Evolutionary conservation across 2,797 vertebrate genomes (phyloP).

Genomic region (Eidolon dupreanum): DNA sequence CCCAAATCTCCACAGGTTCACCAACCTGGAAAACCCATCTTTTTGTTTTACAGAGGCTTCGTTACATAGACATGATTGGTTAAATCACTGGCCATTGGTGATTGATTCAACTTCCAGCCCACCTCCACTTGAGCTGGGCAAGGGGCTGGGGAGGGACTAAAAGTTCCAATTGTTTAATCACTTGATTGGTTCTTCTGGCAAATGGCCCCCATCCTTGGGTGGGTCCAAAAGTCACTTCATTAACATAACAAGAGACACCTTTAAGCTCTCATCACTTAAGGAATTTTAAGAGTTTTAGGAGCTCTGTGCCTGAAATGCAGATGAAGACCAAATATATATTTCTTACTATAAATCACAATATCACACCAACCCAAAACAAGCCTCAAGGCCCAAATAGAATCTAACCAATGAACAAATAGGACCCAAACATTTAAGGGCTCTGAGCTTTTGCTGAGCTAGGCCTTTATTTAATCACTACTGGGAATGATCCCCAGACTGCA

Average conservation of each 20-base stretch:
- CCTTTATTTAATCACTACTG: not conserved
- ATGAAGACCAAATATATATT: not conserved
- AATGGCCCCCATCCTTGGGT: not conserved
- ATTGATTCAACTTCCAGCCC: not conserved
- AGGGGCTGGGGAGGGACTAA: too few relatives aligned
- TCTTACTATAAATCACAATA: not conserved
- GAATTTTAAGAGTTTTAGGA: not conserved
- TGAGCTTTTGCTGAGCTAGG: not conserved
- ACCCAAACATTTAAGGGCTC: not conserved
- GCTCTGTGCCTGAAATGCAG: not conserved
- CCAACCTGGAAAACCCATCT: not conserved
- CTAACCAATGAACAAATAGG: not conserved
- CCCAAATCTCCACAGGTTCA: not conserved
- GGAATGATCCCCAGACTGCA: not conserved
- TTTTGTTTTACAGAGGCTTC: not conserved
- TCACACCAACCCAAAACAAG: not conserved
- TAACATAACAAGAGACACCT: not conserved
- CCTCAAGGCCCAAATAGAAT: not conserved
- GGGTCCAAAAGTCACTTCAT: not conserved
- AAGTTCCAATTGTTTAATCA: not conserved
- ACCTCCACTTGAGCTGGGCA: not conserved
- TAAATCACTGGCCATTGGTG: not conserved
- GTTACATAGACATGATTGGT: not conserved
- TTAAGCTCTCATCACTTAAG: not conserved
- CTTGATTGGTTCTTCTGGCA: not conserved